phyloP scores from a whole-genome alignment of 1,140 invertebrate species.

The Ceratosolen solmsi region DNA sequence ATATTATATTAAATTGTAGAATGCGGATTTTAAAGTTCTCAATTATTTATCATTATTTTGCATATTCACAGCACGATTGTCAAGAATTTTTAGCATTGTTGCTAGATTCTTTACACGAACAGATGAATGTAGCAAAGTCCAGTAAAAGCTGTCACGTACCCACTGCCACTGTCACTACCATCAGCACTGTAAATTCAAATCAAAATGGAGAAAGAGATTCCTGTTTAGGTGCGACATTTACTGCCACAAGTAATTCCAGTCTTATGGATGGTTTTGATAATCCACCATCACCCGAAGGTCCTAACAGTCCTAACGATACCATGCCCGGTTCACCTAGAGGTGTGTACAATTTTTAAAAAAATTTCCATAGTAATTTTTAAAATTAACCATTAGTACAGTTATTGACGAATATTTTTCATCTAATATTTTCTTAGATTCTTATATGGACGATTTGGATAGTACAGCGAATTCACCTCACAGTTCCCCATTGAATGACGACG shows the following conservation, averaged over 20 bases:
- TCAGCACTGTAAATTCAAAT: constrained; percentile 64
- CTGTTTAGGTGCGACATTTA: constrained; percentile 55
- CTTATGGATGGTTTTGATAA: constrained; percentile 64
- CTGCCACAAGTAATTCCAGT: constrained; percentile 62
- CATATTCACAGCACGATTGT: constrained; percentile 79
- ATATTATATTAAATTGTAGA: background rate
- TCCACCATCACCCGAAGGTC: constrained; percentile 62
- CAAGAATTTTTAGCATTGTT: constrained; percentile 83
- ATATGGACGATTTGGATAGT: constrained; percentile 65
- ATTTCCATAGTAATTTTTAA: background rate
- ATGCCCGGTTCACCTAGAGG: constrained; percentile 69
- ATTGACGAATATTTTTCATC: background rate
- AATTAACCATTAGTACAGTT: background rate
- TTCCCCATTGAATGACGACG: constrained; percentile 64
- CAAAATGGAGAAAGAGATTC: constrained; percentile 60
- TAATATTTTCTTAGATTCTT: constrained; percentile 62
- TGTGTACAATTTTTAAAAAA: constrained; percentile 51
- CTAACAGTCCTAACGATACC: constrained; percentile 67
- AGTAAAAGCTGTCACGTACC: constrained; percentile 65
- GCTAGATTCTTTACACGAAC: constrained; percentile 80
- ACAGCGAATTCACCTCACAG: constrained; percentile 65
- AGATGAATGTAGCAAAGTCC: constrained; percentile 75
- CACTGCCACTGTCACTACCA: constrained; percentile 63
- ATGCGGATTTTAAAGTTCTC: background rate
- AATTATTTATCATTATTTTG: constrained; percentile 29